Base-by-base conservation (phyloP, 2,113 vertebrate genomes). In the Heloderma charlesbogerti region DNA sequence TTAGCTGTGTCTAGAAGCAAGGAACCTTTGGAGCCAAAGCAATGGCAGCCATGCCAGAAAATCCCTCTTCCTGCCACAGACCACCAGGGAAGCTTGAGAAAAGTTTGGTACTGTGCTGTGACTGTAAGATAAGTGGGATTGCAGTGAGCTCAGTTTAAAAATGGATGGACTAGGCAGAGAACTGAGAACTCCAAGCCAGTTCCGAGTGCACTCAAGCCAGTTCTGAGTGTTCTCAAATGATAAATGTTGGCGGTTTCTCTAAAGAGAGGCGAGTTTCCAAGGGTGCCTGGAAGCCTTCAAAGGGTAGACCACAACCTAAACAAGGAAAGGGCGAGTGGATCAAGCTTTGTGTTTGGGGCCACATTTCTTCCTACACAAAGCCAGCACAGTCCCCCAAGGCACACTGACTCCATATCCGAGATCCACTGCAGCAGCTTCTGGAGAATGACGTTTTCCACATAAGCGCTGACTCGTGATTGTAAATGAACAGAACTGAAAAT, bases 11-110 rank as follows among this genome's bases (percentile, higher is more conserved):
- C 7, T 16, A 67, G 86, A 13, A 9, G 29, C 1, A 29, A 8
- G 80, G 20, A 18, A 72, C 37, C 40, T 1, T 2, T 66, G 6
- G 40, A 45, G 57, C 3, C 48, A 37, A 71, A 63, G n/a, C 1
- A 0, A 10, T 29, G 0, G 0, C 20, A 0, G 0, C 0, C 0
- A 0, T 5, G 22, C 22, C n/a, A 34, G 29, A 40, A 89, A 37
- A 5, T 4, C n/a, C 6, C 20, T 45, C 51, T 82, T 51, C 15
- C 57, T 57, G 6, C 2, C n/a, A 63, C 13, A 37, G 20, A 6
- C 6, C 18, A n/a, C 51, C 48, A 57, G n/a, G 80, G 40, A n/a
- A 27, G 72, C 13, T 48, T 67, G 48, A 82, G 51, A 60, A 66
- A 34, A 31, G 27, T 20, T 43, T 18, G 71, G 51, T 29, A 31